phyloP scores from a whole-genome alignment of 1,140 invertebrate species.

The Zaprionus vittiger region DNA sequence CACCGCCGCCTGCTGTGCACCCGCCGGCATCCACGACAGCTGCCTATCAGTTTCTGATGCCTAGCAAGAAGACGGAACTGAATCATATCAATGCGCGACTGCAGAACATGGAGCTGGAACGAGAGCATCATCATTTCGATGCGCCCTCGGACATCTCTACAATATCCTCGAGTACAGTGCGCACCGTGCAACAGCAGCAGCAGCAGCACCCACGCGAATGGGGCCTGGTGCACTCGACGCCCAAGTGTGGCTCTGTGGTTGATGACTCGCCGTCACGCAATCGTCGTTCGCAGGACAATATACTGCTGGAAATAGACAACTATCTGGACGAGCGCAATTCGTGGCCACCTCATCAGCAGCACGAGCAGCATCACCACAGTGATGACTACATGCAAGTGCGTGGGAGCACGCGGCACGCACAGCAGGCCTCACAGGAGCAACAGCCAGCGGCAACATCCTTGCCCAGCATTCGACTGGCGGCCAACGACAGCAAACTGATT shows the following conservation, averaged over 20 bases:
- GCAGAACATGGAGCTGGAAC: conserved; percentile 59
- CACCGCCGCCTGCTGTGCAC: conserved; percentile 44
- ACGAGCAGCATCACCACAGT: conserved; percentile 57
- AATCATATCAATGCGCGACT: conserved; percentile 74
- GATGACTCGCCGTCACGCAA: conserved; percentile 1
- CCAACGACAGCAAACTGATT: conserved; percentile 60
- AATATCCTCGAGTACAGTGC: conserved; percentile 73
- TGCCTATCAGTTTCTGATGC: conserved; percentile 71
- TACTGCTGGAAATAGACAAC: conserved; percentile 74
- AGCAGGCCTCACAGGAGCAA: conserved; percentile 10
- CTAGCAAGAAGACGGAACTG: conserved; percentile 70
- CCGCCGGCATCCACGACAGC: conserved; percentile 46
- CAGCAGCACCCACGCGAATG: conserved; percentile 21
- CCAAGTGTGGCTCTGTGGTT: conserved; percentile 59
- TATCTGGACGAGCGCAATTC: conserved; percentile 57
- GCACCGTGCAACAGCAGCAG: conserved; percentile 46
- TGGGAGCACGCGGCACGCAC: conserved; percentile 5
- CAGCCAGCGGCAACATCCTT: conserved; percentile 49
- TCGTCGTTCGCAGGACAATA: conserved; percentile 51
- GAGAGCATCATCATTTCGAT: conserved; percentile 44
- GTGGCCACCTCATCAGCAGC: conserved; percentile 37
- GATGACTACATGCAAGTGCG: conserved; percentile 59
- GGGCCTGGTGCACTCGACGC: conserved; percentile 75
- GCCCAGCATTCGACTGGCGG: conserved; percentile 59
- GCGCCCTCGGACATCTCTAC: conserved; percentile 72